Percentiles rank a stretch among this genome's conserved stretches.
Evolutionary conservation across 2,113 vertebrate genomes (phyloP).

Genomic region (Morone saxatilis): DNA sequence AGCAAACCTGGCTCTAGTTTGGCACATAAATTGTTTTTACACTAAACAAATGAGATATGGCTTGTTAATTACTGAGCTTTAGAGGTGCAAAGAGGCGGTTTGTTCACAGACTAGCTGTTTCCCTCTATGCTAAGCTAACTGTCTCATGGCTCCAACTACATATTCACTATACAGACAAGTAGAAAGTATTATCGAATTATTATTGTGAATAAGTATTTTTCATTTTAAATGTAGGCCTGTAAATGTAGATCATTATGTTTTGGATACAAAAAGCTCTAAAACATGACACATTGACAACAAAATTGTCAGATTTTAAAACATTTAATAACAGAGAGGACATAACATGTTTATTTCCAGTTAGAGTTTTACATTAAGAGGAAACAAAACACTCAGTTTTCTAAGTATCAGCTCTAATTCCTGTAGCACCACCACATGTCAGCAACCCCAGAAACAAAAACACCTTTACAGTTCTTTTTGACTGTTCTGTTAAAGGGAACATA

Average conservation of each 20-base stretch:
- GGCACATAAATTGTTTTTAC: too few relatives aligned
- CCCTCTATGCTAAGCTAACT: background rate
- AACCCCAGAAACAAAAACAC: background rate
- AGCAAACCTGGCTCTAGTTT: too few relatives aligned
- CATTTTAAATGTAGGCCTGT: background rate
- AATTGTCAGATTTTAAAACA: conserved; percentile 21
- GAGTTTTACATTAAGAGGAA: conserved; percentile 40
- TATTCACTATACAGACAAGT: too few relatives aligned
- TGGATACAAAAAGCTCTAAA: background rate
- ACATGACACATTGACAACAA: background rate
- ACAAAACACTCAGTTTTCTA: conserved; percentile 34
- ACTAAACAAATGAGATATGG: too few relatives aligned
- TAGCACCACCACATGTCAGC: conserved; percentile 43
- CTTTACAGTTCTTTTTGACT: conserved; percentile 22
- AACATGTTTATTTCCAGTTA: conserved; percentile 71
- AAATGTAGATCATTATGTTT: too few relatives aligned
- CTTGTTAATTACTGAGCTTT: background rate
- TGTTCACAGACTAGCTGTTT: background rate
- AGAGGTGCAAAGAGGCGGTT: too few relatives aligned
- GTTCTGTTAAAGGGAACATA: conserved; percentile 22
- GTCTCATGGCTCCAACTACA: background rate
- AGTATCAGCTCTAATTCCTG: conserved; percentile 13
- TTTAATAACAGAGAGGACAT: conserved; percentile 54
- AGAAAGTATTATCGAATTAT: too few relatives aligned
- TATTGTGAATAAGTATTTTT: too few relatives aligned